A percentile compares a stretch with the other conserved stretches of the same genome.
These are phyloP conservation scores for Leptinotarsa juncta DNA, from an alignment of 2,888 invertebrate genomes.

Conservation along the genomic window DNA sequence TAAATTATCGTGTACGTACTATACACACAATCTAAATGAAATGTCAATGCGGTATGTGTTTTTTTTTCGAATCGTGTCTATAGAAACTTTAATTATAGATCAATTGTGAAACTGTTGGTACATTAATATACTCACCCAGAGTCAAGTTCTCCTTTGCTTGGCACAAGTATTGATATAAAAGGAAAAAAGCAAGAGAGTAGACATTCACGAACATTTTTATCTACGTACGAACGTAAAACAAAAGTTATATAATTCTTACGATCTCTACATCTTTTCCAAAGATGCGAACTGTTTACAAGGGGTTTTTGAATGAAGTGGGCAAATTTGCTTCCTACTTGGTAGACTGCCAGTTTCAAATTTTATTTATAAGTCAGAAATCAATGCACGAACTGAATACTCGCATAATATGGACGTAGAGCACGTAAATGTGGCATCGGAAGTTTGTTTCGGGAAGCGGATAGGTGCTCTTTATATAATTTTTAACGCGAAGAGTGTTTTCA, in stretches of 20 bases:
- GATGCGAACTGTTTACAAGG: neutral
- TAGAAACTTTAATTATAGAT: too few species aligned
- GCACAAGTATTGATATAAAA: neutral
- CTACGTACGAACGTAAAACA: neutral
- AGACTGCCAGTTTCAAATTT: slow-evolving; percentile 23
- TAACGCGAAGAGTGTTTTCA: neutral
- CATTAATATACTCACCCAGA: neutral
- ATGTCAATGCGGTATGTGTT: too few species aligned
- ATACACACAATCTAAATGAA: too few species aligned
- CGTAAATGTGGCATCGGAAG: neutral
- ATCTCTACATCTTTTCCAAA: neutral
- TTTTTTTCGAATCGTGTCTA: too few species aligned
- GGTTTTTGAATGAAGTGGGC: slow-evolving; percentile 8
- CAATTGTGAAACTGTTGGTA: neutral
- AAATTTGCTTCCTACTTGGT: slow-evolving; percentile 25
- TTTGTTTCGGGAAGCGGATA: neutral
- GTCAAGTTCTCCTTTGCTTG: neutral
- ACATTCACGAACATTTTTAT: neutral
- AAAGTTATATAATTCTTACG: neutral
- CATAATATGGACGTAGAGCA: neutral
- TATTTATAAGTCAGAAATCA: slow-evolving; percentile 23
- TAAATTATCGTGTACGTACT: neutral
- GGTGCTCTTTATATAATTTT: neutral
- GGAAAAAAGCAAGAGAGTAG: neutral
- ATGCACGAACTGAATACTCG: neutral